These are phyloP conservation scores for Ceratina japonica DNA, from an alignment of 1,140 invertebrate genomes.

Conservation along the genomic window DNA sequence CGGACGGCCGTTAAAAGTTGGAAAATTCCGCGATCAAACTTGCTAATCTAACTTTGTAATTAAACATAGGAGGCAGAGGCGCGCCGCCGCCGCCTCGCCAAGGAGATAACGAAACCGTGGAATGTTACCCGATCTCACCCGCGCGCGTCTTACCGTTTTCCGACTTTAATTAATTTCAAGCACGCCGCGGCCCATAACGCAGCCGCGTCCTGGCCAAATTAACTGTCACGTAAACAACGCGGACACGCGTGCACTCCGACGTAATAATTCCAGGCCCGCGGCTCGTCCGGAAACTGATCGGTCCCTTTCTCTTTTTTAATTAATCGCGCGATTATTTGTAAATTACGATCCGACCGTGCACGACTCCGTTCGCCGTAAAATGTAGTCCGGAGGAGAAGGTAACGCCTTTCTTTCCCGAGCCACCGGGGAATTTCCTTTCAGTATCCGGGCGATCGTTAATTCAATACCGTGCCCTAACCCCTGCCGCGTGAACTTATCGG, in stretches of 20 bases:
- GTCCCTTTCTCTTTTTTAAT: too few species aligned
- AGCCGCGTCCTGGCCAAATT: background rate
- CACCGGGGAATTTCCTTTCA: constrained; percentile 43
- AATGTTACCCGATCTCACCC: constrained; percentile 19
- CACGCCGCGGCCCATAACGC: background rate
- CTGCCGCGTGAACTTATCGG: constrained; percentile 44
- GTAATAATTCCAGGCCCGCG: too few species aligned
- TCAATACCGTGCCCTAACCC: constrained; percentile 52
- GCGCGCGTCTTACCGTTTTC: constrained; percentile 27
- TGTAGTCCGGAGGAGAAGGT: background rate
- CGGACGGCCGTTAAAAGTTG: background rate
- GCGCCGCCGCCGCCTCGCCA: constrained; percentile 16
- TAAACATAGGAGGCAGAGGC: constrained; percentile 18
- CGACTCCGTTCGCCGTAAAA: too few species aligned
- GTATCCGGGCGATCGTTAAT: constrained; percentile 58
- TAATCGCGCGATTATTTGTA: too few species aligned
- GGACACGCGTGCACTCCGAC: background rate
- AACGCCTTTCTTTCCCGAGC: background rate
- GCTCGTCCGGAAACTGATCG: too few species aligned
- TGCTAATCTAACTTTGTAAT: constrained; percentile 48
- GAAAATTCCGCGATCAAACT: constrained; percentile 26
- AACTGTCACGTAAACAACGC: constrained; percentile 25
- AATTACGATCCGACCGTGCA: too few species aligned
- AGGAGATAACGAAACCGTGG: constrained; percentile 43
- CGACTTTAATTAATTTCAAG: constrained; percentile 42